Percentiles rank a stretch among this genome's conserved stretches.
These are phyloP conservation scores for Abramis brama DNA, from an alignment of 2,113 vertebrate species.

Conservation along the genomic window DNA sequence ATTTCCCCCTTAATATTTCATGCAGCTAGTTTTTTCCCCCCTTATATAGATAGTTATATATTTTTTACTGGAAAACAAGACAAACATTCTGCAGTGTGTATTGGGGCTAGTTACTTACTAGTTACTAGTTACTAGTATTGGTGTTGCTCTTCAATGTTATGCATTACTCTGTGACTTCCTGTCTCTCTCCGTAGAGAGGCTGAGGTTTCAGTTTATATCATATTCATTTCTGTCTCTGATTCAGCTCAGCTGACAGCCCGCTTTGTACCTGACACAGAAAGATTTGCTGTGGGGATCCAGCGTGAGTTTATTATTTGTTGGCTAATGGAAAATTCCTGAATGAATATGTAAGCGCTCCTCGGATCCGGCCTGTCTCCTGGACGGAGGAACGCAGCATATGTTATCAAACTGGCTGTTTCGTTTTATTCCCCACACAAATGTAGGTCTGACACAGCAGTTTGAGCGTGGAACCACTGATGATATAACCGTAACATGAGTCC, in stretches of 20 bases:
- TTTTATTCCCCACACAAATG: conserved; percentile 21
- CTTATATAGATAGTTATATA: background rate
- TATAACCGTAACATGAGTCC: background rate
- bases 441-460: conserved; percentile 32
- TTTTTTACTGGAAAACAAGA: background rate
- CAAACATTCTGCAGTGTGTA: background rate
- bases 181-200: background rate
- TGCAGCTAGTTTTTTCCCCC: background rate
- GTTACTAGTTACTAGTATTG: background rate
- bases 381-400: conserved; percentile 21
- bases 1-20: background rate
- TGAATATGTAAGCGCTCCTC: conserved; percentile 50
- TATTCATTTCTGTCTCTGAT: conserved; percentile 4
- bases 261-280: conserved; percentile 40
- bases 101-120: background rate
- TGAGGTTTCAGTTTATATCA: background rate
- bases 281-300: conserved; percentile 50
- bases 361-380: conserved; percentile 5
- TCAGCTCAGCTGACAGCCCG: conserved; percentile 21
- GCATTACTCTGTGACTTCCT: conserved; percentile 13
- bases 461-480: conserved; percentile 14
- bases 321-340: conserved; percentile 55
- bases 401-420: conserved; percentile 32
- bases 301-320: conserved; percentile 57
- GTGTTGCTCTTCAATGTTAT: background rate